Evolutionary conservation across 1,140 invertebrate genomes (phyloP), one percentile per base, ranked within the genome.

Genomic region (Sycophila sp.): DNA sequence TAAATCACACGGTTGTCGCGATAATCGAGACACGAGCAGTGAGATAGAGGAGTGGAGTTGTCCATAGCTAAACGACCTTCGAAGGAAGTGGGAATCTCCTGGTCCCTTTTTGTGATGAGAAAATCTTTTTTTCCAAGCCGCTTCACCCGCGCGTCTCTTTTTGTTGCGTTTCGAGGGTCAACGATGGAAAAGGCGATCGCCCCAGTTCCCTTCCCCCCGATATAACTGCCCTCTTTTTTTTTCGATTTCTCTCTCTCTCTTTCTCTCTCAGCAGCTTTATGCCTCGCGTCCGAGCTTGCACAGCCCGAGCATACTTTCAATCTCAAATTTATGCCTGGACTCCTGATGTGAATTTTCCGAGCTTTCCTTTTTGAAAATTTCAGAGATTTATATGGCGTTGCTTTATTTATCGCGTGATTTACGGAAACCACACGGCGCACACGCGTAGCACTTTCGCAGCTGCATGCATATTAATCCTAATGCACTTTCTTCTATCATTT

Each of bases 1-100:
- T 62, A 69, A 60, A 69, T 69, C 58, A 60, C 45, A 17, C 10
- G 30, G 51, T 68, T 42, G 38, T 68, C 55, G 22, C 47, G 38
- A 47, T 55, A 36, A 59, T 59, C 22, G 15, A 30, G 11, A 58
- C n/a, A 36, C 7, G 15, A 49, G 28, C 15, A 17, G 32, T 30
- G 13, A 36, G 28, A 15, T 28, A 45, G 4, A 32, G 26, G 19
- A 59, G n/a, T n/a, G 38, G 49, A 40, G n/a, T 28, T 28, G 22
- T n/a, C n/a, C 17, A 49, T 49, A 15, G 8, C 42, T 28, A 49
- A 47, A 49, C 28, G 40, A 51, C 19, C 66, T 53, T 69, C 0
- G 32, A 40, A 24, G 32, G 7, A 53, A 62, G 32, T 60, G 38
- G 36, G 60, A 60, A 28, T 59, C 28, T 38, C 17, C 32, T 24